Base-by-base conservation (phyloP, 1,140 invertebrate species). In the Acyrthosiphon pisum region DNA sequence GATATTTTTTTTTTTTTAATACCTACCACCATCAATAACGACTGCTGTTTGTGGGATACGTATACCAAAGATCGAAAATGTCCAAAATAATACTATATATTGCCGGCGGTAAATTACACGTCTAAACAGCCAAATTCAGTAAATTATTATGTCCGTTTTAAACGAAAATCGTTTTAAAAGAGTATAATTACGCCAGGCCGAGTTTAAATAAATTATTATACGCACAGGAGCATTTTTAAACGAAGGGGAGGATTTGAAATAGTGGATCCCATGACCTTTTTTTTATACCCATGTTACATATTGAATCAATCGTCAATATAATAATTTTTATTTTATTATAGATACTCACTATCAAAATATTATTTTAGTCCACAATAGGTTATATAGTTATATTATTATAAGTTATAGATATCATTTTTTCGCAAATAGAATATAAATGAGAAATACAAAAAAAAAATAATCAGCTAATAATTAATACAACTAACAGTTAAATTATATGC, bases 191-290 rank as follows among this genome's bases (percentile, higher is more conserved):
- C n/a, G 60, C n/a, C 1, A n/a, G n/a, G 60, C 6, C 30, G 6
- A 76, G n/a, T 76, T 76, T 76, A 76, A 76, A 76, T 76, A 76
- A 76, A 76, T 76, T n/a, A 76, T 76, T 76, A n/a, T 76, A 18
- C 14, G 30, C 60, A 76, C 30, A 76, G 11, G 11, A 76, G 14
- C 30, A 76, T 76, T 76, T 68, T 68, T 0, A n/a, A 30, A n/a
- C 18, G 4, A n/a, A 76, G 14, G 14, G 60, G 11, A n/a, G n/a
- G 6, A 76, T n/a, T 76, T 76, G 14, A 76, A 2, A 76, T n/a
- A 76, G 1, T 76, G 1, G 14, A n/a, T 6, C 14, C 18, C n/a
- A 4, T 76, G 14, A 76, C 60, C 60, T 76, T 76, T 68, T 68
- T 76, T n/a, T 76, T 18, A 22, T 22, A 22, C 30, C 30, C 0